Conservation (phyloP, 2,113 vertebrate genomes). For the Pluvianellus socialis region DNA sequence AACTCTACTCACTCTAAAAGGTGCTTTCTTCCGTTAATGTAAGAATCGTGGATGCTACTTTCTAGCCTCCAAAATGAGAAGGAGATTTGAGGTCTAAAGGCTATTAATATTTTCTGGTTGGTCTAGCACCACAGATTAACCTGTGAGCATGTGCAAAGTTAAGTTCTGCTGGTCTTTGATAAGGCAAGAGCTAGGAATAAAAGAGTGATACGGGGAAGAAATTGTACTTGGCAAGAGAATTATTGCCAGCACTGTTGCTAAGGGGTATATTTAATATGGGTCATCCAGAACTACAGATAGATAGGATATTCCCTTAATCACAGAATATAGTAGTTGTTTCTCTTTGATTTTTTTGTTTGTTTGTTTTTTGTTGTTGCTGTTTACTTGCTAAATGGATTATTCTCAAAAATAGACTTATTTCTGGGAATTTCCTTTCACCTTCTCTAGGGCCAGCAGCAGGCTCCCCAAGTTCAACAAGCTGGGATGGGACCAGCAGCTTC, state of each 20-base stretch:
- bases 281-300: background rate
- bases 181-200: background rate
- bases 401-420: background rate
- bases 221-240: background rate
- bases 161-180: background rate
- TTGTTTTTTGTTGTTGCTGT: background rate
- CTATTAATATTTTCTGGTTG: background rate
- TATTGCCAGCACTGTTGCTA: background rate
- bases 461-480: constrained; percentile 77
- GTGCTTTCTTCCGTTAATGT: background rate
- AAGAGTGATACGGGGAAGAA: background rate
- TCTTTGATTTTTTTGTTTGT: background rate
- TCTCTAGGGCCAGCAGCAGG: constrained; percentile 76
- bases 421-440: background rate
- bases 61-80: background rate
- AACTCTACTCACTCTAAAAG: background rate
- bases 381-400: background rate
- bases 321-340: background rate
- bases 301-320: background rate
- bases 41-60: background rate
- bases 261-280: background rate
- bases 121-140: background rate
- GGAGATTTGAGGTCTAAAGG: background rate
- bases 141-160: background rate
- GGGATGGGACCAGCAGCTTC: constrained; percentile 77